A percentile compares a stretch with the other conserved stretches of the same genome.
phyloP scores from a whole-genome alignment of 2,888 invertebrate species.

The Apantesis nais region DNA sequence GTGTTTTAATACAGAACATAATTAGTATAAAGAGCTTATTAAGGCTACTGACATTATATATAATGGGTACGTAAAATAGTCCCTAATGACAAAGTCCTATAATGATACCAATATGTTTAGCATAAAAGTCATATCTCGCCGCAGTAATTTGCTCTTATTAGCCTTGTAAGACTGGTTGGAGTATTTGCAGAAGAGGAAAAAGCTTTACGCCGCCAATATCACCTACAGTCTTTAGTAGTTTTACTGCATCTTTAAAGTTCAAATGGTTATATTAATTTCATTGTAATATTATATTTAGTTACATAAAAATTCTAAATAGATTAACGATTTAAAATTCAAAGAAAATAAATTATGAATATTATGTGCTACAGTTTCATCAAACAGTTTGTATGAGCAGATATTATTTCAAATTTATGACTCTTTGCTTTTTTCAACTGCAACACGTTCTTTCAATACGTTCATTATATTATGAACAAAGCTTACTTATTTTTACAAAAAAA shows the following conservation, averaged over 20 bases:
- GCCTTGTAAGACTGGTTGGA: background rate
- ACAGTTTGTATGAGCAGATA: constrained; percentile 5
- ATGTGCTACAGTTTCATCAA: constrained; percentile 1
- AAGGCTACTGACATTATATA: background rate
- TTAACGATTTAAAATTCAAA: background rate
- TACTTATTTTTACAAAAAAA: constrained; percentile 24
- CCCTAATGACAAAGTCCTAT: background rate
- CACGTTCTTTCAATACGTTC: background rate
- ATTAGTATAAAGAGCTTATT: background rate
- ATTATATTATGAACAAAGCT: background rate
- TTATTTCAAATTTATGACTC: constrained; percentile 6
- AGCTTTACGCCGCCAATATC: background rate
- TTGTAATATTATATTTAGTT: background rate
- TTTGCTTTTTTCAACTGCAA: constrained; percentile 10
- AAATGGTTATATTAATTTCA: background rate
- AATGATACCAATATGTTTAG: background rate
- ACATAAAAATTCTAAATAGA: background rate
- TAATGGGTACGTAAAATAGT: background rate
- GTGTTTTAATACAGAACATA: too few species aligned
- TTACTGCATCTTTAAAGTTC: background rate
- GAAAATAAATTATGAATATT: background rate
- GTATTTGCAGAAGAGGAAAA: background rate
- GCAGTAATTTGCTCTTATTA: background rate
- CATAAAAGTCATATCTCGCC: background rate
- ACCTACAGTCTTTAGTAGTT: background rate